Base-by-base conservation (phyloP, 30 jellyfish, hydroid and myxozoan genomes). In the Turritopsis dohrnii region DNA sequence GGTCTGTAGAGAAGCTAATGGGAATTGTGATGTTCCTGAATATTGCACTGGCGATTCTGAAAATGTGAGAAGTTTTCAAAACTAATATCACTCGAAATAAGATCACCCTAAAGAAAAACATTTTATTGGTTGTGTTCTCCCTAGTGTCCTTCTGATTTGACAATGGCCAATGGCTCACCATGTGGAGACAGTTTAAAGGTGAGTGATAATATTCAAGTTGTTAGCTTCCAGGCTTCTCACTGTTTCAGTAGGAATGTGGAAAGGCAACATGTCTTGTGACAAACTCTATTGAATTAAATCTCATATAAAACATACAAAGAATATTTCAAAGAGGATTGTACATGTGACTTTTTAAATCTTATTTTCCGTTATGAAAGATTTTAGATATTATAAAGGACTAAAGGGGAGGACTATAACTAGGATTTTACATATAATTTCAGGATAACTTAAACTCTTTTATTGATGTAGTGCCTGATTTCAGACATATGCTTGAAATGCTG, bases 31-130 rank as follows among this genome's bases (percentile, higher is more conserved):
- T 72, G 71, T 94, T 9, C 89, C 96, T 18, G 99, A 94, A 72
- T 94, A 89, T 82, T 94, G 99, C 83, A 25, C 92, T 24, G 99
- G 99, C 27, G 81, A 79, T 27, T 29, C 90, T n/a, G 91, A 86
- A 16, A 29, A 71, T 84, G 99, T 94, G 89, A 80, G 91, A 75
- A 81, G 5, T 0, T 81, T 7, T 0, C 52, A 27, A 22, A 3
- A 19, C 53, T 77, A 77, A 66, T 16, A 30, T n/a, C n/a, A n/a
- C n/a, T n/a, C n/a, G n/a, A n/a, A n/a, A n/a, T n/a, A n/a, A n/a
- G n/a, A n/a, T n/a, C 8, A 29, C 0, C 66, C 28, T 8, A 20
- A 75, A 18, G 28, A 66, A 18, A 72, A 23, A 1, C 21, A 73
- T 27, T 1, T 1, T 0, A 0, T 16, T 0, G 0, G 21, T 20